Base-by-base conservation (phyloP, 2,888 invertebrate genomes). In the Lasioglossum vierecki region DNA sequence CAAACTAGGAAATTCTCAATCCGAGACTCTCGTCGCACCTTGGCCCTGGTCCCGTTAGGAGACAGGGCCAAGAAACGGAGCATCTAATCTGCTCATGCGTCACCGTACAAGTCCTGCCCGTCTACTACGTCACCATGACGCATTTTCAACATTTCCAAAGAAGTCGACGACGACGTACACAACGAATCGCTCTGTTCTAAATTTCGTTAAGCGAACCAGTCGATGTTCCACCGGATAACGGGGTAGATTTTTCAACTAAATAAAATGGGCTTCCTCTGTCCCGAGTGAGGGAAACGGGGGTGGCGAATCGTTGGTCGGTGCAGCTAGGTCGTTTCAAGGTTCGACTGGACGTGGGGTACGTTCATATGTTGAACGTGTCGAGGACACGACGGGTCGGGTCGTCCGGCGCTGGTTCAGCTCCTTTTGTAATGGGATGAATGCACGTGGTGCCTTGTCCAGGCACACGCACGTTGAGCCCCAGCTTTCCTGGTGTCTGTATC, bases 361-460 rank as follows among this genome's bases (percentile, higher is more conserved):
- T 91, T 90, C 90, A 82, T 90, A 91, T 82, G 90, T 92, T 87
- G 88, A 90, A 88, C 89, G 88, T 89, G 91, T 88, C 88, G 91
- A 86, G 88, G 91, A 92, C 91, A 88, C 89, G 91, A 90, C 90
- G 88, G 91, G 88, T 88, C 88, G 92, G 91, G 85, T 90, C 88
- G 88, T 87, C 89, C 91, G 88, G 88, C 90, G 93, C 93, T 93
- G 92, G 91, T 93, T 93, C 93, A 93, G 93, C 93, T 93, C 88
- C 92, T 93, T 93, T 92, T 90, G 93, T 93, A 93, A 93, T 93
- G 91, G 93, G 92, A 92, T 86, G 91, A 92, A 92, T 91, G 92
- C 93, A 93, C 92, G 92, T 92, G 93, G 92, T 93, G 93, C 93
- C 92, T 91, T 92, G 90, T 92, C 91, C 93, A 89, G 90, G 85